These are phyloP conservation scores for Cyphomyrmex costatus DNA, from an alignment of 1,140 invertebrate genomes.

Conservation along the genomic window DNA sequence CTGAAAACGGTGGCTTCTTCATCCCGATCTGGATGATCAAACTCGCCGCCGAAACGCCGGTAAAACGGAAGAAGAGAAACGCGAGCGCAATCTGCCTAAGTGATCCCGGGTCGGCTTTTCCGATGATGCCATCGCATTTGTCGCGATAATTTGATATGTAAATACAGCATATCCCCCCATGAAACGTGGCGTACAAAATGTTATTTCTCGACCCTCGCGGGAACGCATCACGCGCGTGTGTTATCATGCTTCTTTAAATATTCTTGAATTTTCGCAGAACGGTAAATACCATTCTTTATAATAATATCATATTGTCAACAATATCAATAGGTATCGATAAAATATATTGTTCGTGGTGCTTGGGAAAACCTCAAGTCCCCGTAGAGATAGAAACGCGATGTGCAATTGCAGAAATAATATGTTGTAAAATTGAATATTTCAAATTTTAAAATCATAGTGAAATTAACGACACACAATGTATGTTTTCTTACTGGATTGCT, in stretches of 20 bases:
- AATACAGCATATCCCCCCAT: neutral
- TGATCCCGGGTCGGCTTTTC: slow-evolving; percentile 53
- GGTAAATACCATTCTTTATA: neutral
- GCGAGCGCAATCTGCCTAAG: slow-evolving; percentile 83
- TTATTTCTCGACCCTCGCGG: neutral
- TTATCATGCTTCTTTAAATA: neutral
- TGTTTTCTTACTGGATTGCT: too few relatives aligned
- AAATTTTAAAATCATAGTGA: slow-evolving; percentile 43
- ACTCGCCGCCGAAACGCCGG: slow-evolving; percentile 19
- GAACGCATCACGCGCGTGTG: neutral
- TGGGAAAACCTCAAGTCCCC: neutral
- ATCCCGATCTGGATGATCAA: slow-evolving; percentile 68
- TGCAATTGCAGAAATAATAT: slow-evolving; percentile 34
- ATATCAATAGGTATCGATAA: neutral
- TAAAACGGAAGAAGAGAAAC: slow-evolving; percentile 46
- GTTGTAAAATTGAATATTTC: slow-evolving; percentile 31
- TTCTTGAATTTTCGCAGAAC: slow-evolving; percentile 14
- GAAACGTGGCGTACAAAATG: neutral
- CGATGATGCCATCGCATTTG: slow-evolving; percentile 50
- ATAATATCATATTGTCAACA: neutral
- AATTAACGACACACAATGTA: neutral
- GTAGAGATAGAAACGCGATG: neutral
- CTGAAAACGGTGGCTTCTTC: slow-evolving; percentile 78
- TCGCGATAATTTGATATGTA: slow-evolving; percentile 70
- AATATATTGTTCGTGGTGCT: neutral